Base-by-base conservation (phyloP, 1,140 invertebrate species). In the Thaumetopoea pityocampa region DNA sequence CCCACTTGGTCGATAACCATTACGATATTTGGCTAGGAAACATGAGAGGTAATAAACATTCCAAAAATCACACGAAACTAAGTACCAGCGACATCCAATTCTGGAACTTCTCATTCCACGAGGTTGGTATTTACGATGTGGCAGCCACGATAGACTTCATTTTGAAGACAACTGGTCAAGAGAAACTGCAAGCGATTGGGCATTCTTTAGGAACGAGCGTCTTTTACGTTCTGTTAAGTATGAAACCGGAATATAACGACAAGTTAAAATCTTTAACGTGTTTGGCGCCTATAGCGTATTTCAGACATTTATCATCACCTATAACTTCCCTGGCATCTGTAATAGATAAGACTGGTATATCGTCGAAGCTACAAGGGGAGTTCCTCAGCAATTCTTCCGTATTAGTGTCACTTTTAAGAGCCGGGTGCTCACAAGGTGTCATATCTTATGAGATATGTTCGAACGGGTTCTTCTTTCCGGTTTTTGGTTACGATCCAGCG, bases 81-180 rank as follows among this genome's bases (percentile, higher is more conserved):
- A 22, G 56, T 11, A 45, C 57, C 7, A 34, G 11, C 7, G 50
- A 61, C 11, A 17, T 10, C 3, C n/a, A 8, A 1, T 61, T 47
- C 18, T 61, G 58, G 58, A 12, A 61, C 5, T 61, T 43, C 20
- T 42, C 24, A 8, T 61, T 56, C 11, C 43, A 61, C 27, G 52
- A 61, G 19, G 9, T 48, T 4, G 58, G 46, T 3, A 32, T 41
- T 24, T 45, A 42, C 19, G 58, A 61, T 16, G 14, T 57, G n/a
- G 30, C 51, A 11, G 47, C 40, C 14, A 14, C 49, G 2, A 53
- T 59, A 22, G 55, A 63, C 28, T 89, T 87, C 46, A 67, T 89
- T 11, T 69, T 94, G 36, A 88, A 89, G 1, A 90, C 93, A 62
- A 67, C 66, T 20, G 87, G 88, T 89, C 4, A 90, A 87, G 63